Evolutionary conservation across 1,140 invertebrate species (phyloP), one percentile per base, ranked within the genome.

Genomic region (Zelostemma sp.): DNA sequence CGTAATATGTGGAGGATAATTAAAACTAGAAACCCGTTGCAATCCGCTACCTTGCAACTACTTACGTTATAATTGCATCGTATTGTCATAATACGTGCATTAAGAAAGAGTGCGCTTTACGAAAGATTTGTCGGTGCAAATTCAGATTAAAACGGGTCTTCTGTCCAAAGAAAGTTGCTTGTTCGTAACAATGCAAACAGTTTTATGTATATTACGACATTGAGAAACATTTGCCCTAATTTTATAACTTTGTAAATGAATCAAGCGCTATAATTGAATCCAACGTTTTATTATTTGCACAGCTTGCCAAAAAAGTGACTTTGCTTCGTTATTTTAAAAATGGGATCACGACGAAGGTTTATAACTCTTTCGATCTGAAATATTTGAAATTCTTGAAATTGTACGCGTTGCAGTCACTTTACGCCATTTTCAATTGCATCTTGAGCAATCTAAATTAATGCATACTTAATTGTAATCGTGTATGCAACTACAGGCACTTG

Each of bases 61-160:
- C 49, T 63, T 55, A 59, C 59, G 43, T 63, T 68, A 55, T 60
- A 60, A 64, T 69, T 55, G 60, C 46, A 47, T 15, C 9, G 9
- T 40, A 68, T 63, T 63, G 65, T 68, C 62, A 54, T 21, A 51
- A 55, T 17, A 56, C 9, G 35, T 53, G 59, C 48, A 55, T 68
- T 58, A 68, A 68, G 66, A 61, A 69, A 69, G 51, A 69, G 51
- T 33, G 28, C 41, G 47, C 33, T 69, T 69, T 60, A 61, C 60
- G 67, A 60, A 64, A 69, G 60, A 69, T 63, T 49, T 38, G 38
- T 58, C 59, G 31, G 48, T 46, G 25, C 59, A 59, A 68, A 63
- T 62, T 62, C 56, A 62, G 53, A 68, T 63, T 61, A 62, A 59
- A 55, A 59, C 45, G 49, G 55, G 55, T 53, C 48, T 61, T 18